Conservation (phyloP, 2,113 vertebrate genomes). For the Colaptes auratus region DNA sequence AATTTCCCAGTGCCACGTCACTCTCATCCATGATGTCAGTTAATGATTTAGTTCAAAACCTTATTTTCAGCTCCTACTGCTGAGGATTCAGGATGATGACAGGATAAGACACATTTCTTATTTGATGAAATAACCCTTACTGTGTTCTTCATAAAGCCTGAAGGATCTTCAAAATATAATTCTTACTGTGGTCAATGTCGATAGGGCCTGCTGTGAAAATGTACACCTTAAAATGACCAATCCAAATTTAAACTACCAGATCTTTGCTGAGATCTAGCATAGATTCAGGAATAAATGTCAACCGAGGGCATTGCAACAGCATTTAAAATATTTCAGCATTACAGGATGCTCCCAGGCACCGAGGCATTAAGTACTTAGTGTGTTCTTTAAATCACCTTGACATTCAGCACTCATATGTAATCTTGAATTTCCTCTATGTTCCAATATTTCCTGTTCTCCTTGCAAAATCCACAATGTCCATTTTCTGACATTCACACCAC, state of each 20-base stretch:
- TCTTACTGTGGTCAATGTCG: not conserved
- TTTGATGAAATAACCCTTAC: not conserved
- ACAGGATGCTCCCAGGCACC: not conserved
- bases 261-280: not conserved
- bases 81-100: not conserved
- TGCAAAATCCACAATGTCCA: not conserved
- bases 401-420: not conserved
- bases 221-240: not conserved
- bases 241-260: not conserved
- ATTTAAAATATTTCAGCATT: not conserved
- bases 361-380: not conserved
- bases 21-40: not conserved
- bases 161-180: not conserved
- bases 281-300: not conserved
- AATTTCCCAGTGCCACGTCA: not conserved
- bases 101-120: not conserved
- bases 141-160: not conserved
- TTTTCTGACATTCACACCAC: not conserved
- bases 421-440: not conserved
- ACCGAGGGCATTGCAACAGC: not conserved
- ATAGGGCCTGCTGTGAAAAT: not conserved
- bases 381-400: not conserved
- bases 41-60: not conserved
- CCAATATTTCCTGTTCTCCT: not conserved
- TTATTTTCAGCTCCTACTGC: not conserved